Conservation (phyloP, 2,797 vertebrate species). For the Gila robusta region DNA sequence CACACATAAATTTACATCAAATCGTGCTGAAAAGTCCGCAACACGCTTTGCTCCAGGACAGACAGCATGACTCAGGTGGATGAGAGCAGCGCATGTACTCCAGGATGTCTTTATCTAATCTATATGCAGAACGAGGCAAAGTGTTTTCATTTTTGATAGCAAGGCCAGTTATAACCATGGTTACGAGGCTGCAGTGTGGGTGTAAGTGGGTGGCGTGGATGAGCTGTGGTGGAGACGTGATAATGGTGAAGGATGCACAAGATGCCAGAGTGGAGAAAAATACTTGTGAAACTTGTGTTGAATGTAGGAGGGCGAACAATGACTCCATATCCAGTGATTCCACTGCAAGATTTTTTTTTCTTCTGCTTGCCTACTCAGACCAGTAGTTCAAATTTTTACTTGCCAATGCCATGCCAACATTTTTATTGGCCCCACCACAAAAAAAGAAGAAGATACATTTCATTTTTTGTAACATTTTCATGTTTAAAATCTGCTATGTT, state of each 20-base stretch:
- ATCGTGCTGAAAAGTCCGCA: constrained; percentile 29
- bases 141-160: constrained; percentile 72
- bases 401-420: neutral
- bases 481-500: neutral
- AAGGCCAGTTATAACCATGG: constrained; percentile 79
- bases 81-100: constrained; percentile 43
- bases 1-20: constrained; percentile 50
- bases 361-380: neutral
- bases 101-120: constrained; percentile 45
- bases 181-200: constrained; percentile 69
- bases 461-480: neutral
- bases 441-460: neutral
- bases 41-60: neutral
- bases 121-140: constrained; percentile 69
- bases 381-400: neutral
- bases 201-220: constrained; percentile 73
- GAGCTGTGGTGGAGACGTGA: constrained; percentile 65
- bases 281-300: constrained; percentile 38
- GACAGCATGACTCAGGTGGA: constrained; percentile 6
- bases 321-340: neutral
- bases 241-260: constrained; percentile 64
- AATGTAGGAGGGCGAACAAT: constrained; percentile 12
- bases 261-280: constrained; percentile 66
- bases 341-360: neutral
- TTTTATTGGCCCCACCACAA: neutral